Evolutionary conservation across 2,797 vertebrate genomes (phyloP).

Genomic region (Philypnodon macrostomus): DNA sequence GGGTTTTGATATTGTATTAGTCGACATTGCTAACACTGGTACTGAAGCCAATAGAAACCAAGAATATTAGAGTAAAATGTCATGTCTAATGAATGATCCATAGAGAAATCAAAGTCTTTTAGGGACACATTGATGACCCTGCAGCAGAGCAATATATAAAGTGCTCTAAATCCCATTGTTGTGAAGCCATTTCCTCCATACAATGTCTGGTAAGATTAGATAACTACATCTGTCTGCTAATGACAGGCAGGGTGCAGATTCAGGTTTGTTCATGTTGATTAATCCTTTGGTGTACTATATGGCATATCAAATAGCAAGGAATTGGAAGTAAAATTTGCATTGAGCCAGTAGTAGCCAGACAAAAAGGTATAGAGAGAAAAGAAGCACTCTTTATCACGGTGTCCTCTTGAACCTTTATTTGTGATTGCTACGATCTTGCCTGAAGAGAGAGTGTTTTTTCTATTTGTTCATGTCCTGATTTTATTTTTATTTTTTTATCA

Average conservation of each 20-base stretch:
- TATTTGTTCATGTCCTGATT: neutral
- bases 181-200: neutral
- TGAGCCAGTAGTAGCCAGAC: neutral
- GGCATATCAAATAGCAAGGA: constrained; percentile 2
- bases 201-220: constrained; percentile 16
- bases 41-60: too few species aligned
- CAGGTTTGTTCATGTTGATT: constrained; percentile 19
- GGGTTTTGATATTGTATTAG: too few species aligned
- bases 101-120: neutral
- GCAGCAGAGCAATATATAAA: neutral
- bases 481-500: constrained; percentile 1
- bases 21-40: too few species aligned
- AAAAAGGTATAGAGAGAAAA: neutral
- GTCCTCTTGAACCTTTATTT: constrained; percentile 7
- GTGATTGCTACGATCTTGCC: constrained; percentile 12
- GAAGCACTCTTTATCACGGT: constrained; percentile 11
- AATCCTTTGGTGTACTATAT: constrained; percentile 9
- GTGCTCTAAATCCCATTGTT: neutral
- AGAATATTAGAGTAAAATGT: too few species aligned
- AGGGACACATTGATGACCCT: neutral
- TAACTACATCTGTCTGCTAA: constrained; percentile 24
- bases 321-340: too few species aligned
- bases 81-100: neutral
- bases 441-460: constrained; percentile 9
- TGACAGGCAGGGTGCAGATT: constrained; percentile 3